These are phyloP conservation scores for Dryobota labecula DNA, from an alignment of 2,888 invertebrate species.

Conservation along the genomic window DNA sequence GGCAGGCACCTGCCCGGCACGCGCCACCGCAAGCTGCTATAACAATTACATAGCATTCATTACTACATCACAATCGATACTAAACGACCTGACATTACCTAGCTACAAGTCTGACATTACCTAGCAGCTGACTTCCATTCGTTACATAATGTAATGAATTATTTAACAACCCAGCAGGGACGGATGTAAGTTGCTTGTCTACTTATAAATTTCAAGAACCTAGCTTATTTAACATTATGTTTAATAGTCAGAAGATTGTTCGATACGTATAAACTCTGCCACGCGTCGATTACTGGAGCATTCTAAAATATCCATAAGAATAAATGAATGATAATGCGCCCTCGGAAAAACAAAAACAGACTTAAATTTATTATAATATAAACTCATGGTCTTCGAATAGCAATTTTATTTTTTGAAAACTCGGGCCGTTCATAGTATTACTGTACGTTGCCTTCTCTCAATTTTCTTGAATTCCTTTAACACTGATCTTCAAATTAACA, in stretches of 20 bases:
- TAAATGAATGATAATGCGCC: conserved; percentile 71
- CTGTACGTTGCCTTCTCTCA: background rate
- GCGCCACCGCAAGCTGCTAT: conserved; percentile 88
- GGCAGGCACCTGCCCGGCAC: conserved; percentile 87
- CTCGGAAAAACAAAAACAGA: conserved; percentile 56
- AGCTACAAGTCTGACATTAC: conserved; percentile 62
- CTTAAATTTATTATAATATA: conserved; percentile 43
- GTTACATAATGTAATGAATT: conserved; percentile 60
- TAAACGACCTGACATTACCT: conserved; percentile 74
- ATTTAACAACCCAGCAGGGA: conserved; percentile 34
- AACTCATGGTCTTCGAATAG: conserved; percentile 23
- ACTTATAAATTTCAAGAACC: conserved; percentile 31
- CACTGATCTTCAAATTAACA: background rate
- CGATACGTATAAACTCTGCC: conserved; percentile 65
- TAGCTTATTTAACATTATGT: conserved; percentile 16
- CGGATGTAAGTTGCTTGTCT: conserved; percentile 9
- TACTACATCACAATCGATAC: conserved; percentile 76
- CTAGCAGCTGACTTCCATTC: conserved; percentile 78
- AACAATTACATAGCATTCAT: conserved; percentile 78
- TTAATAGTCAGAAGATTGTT: conserved; percentile 54
- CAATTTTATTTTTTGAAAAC: conserved; percentile 43
- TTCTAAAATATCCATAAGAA: conserved; percentile 67
- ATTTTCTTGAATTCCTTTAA: background rate
- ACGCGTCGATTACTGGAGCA: conserved; percentile 60
- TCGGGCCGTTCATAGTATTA: conserved; percentile 4